Evolutionary conservation across 1,140 invertebrate genomes (phyloP).

Genomic region (Drosophila nigromelanica): DNA sequence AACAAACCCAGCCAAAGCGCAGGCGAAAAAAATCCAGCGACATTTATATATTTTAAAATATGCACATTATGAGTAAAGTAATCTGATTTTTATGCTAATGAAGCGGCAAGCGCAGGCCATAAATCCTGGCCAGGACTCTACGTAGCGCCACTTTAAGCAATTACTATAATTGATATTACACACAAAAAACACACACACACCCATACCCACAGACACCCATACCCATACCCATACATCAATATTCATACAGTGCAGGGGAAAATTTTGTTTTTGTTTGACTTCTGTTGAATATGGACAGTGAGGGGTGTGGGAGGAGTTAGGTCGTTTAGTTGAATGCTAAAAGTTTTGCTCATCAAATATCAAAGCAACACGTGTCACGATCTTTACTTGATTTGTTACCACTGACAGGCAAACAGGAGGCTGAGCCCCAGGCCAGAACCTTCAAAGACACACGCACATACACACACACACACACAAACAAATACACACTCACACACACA

Average conservation of each 20-base stretch:
- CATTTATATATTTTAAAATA: conserved; percentile 70
- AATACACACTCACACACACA: conserved; percentile 22
- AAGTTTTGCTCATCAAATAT: conserved; percentile 76
- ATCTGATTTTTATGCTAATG: conserved; percentile 81
- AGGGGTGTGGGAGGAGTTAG: neutral
- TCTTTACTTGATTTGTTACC: conserved; percentile 46
- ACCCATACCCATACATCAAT: conserved; percentile 44
- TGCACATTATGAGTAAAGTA: conserved; percentile 77
- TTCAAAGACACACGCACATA: conserved; percentile 27
- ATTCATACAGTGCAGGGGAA: conserved; percentile 57
- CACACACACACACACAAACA: no score
- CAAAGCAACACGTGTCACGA: conserved; percentile 75
- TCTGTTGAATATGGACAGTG: neutral
- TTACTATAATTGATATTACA: conserved; percentile 72
- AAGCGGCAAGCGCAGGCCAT: conserved; percentile 60
- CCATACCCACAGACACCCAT: conserved; percentile 9
- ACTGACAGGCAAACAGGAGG: conserved; percentile 19
- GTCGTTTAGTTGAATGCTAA: conserved; percentile 4
- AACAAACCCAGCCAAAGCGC: conserved; percentile 23
- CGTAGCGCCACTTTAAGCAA: conserved; percentile 60
- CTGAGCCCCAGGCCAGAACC: conserved; percentile 17
- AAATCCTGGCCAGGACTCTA: conserved; percentile 44
- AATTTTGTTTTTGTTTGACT: conserved; percentile 66
- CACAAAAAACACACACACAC: conserved; percentile 34
- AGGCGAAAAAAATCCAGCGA: conserved; percentile 27